A percentile compares a stretch with the other conserved stretches of the same genome.
phyloP scores from a whole-genome alignment of 2,797 vertebrate genomes.

The Coendou prehensilis region DNA sequence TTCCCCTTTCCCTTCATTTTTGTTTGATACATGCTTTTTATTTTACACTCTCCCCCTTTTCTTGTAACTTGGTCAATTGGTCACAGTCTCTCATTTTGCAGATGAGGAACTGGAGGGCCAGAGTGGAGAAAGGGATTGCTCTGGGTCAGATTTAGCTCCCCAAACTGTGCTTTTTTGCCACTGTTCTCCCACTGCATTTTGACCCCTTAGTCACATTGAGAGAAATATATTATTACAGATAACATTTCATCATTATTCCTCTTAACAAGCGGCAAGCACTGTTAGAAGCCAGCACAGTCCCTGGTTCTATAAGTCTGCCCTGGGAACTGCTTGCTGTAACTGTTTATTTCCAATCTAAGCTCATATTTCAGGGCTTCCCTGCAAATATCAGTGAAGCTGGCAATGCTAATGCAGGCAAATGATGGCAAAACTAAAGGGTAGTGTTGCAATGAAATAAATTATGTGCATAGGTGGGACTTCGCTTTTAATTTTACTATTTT shows the following conservation, averaged over 20 bases:
- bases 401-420: constrained; percentile 66
- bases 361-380: constrained; percentile 60
- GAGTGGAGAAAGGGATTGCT: neutral
- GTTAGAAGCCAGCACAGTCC: neutral
- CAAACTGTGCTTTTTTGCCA: neutral
- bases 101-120: neutral
- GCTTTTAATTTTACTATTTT: constrained; percentile 87
- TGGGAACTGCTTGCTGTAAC: neutral
- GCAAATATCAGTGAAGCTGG: constrained; percentile 57
- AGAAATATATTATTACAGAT: constrained; percentile 48
- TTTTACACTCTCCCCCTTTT: neutral
- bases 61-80: neutral
- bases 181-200: constrained; percentile 12
- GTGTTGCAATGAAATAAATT: constrained; percentile 79
- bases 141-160: neutral
- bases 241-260: constrained; percentile 61
- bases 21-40: neutral
- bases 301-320: neutral
- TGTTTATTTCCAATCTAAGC: constrained; percentile 57
- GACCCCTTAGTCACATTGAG: constrained; percentile 19
- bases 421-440: constrained; percentile 63
- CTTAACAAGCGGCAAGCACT: neutral
- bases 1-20: neutral
- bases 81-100: constrained; percentile 20
- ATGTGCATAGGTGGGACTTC: constrained; percentile 83